These are phyloP conservation scores for Tolmerus cingulatus DNA, from an alignment of 2,888 invertebrate genomes.

Conservation along the genomic window DNA sequence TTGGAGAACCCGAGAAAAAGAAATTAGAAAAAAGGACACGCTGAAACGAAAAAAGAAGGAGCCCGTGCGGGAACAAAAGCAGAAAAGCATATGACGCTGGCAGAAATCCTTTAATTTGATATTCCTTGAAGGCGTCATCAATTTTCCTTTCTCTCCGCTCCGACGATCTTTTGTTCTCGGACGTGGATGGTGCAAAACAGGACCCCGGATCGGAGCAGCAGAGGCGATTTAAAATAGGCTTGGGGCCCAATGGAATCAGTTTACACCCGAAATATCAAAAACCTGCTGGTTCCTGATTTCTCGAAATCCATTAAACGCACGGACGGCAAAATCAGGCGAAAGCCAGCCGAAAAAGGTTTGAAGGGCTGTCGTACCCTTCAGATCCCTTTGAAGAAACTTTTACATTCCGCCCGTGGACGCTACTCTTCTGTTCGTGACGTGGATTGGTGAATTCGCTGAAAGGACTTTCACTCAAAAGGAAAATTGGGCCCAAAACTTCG, in stretches of 20 bases:
- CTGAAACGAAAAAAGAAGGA: slow-evolving; percentile 40
- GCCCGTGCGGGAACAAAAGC: slow-evolving; percentile 20
- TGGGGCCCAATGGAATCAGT: background rate
- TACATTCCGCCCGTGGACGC: slow-evolving; percentile 6
- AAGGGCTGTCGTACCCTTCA: slow-evolving; percentile 10
- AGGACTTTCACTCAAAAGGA: slow-evolving; percentile 6
- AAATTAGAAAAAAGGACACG: background rate
- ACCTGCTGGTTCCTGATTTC: background rate
- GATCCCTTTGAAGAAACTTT: slow-evolving; percentile 34
- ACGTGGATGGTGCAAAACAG: slow-evolving; percentile 24
- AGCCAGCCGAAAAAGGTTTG: slow-evolving; percentile 15
- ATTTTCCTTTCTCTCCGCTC: slow-evolving; percentile 44
- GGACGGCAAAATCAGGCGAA: background rate
- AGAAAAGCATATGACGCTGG: slow-evolving; percentile 51
- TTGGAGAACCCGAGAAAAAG: slow-evolving; percentile 33
- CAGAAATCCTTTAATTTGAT: slow-evolving; percentile 52
- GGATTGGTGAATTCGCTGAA: background rate
- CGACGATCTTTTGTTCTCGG: slow-evolving; percentile 27
- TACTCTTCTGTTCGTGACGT: slow-evolving; percentile 28
- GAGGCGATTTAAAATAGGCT: slow-evolving; percentile 7
- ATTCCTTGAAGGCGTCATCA: slow-evolving; percentile 49
- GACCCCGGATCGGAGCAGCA: background rate
- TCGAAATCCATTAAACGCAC: slow-evolving; percentile 1
- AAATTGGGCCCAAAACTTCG: slow-evolving; percentile 14
- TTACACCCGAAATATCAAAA: slow-evolving; percentile 10